Base-by-base conservation (phyloP, 2,113 vertebrate genomes). In the Nymphicus hollandicus region DNA sequence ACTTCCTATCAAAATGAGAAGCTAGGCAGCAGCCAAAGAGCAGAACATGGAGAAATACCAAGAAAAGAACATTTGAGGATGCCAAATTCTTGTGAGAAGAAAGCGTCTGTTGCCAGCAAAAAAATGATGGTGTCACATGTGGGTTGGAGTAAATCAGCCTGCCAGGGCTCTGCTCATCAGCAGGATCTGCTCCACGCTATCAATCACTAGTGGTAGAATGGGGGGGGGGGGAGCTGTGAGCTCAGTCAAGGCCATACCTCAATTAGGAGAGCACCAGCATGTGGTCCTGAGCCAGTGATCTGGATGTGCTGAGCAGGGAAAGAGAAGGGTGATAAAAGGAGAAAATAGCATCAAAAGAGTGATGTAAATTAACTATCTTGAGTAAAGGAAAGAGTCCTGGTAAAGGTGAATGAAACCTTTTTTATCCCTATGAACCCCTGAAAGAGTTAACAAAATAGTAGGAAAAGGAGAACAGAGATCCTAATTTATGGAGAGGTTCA, bases 401-500 rank as follows among this genome's bases (percentile, higher is more conserved):
- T 17, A 35, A 95, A 95, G 83, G 88, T 92, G 53, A 93, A 65
- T 17, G 14, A 76, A 92, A 84, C 41, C 72, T 89, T 69, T 70
- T 49, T 81, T 55, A 52, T 35, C 5, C 49, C 70, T 69, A 8
- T 28, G 53, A 91, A 41, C 41, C 91, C 81, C 72, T 55, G 89
- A 96, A 97, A 97, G 97, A 96, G 97, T 96, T 97, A 97, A 97
- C 46, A 72, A 87, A 96, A 95, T 95, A 63, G 60, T 83, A 87
- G 91, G 91, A 95, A 95, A 96, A 86, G 64, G 91, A 95, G 95
- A 97, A 93, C 96, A 96, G 95, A 97, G 96, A 95, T 93, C 95
- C 78, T 96, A 96, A 97, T 98, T 98, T 97, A 97, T 97, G 93
- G 92, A 97, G 88, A 96, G 96, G 96, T 96, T 96, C 96, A 97